Conservation (phyloP, 2,888 invertebrate species). For the Drosophila hamatofila region DNA sequence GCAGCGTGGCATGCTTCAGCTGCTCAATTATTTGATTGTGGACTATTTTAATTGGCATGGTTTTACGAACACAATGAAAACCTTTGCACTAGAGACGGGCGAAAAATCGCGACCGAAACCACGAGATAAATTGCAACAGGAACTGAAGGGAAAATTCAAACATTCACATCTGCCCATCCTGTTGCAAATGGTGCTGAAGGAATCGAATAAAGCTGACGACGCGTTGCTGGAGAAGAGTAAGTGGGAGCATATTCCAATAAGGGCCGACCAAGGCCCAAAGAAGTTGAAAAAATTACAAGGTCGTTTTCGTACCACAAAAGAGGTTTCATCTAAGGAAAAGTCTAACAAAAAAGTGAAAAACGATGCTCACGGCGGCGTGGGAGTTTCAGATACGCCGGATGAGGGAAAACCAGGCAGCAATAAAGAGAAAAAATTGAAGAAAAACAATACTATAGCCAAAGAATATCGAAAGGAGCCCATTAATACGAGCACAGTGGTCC, state of each 20-base stretch:
- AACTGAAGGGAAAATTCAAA: constrained; percentile 61
- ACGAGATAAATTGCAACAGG: constrained; percentile 68
- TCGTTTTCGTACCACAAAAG: neutral
- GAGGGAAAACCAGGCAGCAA: neutral
- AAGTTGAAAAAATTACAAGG: neutral
- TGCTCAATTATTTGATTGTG: constrained; percentile 83
- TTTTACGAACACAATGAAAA: constrained; percentile 80
- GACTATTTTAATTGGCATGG: constrained; percentile 84
- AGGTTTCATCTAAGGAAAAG: neutral
- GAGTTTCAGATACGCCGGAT: neutral
- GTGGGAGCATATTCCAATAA: neutral
- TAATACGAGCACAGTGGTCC: neutral
- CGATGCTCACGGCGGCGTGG: no score
- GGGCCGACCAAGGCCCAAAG: neutral
- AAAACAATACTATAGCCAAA: neutral
- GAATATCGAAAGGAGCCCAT: neutral
- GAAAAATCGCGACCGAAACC: constrained; percentile 36
- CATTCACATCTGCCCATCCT: constrained; percentile 76
- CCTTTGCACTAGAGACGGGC: constrained; percentile 82
- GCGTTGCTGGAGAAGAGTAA: neutral
- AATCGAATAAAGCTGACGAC: neutral
- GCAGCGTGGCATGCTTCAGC: constrained; percentile 28
- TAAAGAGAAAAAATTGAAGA: neutral
- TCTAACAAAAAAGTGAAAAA: neutral
- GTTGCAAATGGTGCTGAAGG: constrained; percentile 62